Evolutionary conservation across 2,797 vertebrate genomes (phyloP).

Genomic region (Squalus acanthias): DNA sequence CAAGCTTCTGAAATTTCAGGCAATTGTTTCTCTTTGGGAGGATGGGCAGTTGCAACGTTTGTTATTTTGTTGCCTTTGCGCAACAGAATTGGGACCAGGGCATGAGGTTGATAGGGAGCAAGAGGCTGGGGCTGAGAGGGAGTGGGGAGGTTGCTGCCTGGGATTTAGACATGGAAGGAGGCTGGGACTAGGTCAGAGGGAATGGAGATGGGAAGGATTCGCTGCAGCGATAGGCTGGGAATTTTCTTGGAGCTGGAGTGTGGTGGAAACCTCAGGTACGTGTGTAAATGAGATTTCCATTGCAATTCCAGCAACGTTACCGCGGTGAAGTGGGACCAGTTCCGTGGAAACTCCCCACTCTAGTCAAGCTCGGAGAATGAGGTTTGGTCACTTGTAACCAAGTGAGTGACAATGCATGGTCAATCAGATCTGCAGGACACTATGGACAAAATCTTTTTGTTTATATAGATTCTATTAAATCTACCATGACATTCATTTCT

Average conservation of each 20-base stretch:
- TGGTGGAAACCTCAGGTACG: too few species aligned
- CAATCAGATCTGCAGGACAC: too few species aligned
- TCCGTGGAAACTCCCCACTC: background rate
- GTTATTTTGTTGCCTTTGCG: background rate
- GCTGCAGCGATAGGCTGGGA: background rate
- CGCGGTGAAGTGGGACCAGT: background rate
- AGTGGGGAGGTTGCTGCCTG: background rate
- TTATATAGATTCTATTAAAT: too few species aligned
- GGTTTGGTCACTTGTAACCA: background rate
- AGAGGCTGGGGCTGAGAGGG: too few species aligned
- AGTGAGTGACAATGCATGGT: background rate
- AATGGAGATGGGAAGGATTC: background rate
- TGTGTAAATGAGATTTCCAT: background rate
- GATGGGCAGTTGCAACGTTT: background rate
- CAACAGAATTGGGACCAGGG: background rate
- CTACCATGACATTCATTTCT: too few species aligned
- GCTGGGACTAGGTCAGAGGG: background rate
- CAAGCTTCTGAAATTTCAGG: background rate
- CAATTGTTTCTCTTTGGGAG: background rate
- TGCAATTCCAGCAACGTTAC: background rate
- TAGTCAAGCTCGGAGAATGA: background rate
- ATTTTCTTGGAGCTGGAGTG: background rate
- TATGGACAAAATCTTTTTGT: too few species aligned
- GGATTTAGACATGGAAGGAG: background rate
- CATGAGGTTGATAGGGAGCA: background rate